Base-by-base conservation (phyloP, 2,113 vertebrate species). In the Salminus brasiliensis region DNA sequence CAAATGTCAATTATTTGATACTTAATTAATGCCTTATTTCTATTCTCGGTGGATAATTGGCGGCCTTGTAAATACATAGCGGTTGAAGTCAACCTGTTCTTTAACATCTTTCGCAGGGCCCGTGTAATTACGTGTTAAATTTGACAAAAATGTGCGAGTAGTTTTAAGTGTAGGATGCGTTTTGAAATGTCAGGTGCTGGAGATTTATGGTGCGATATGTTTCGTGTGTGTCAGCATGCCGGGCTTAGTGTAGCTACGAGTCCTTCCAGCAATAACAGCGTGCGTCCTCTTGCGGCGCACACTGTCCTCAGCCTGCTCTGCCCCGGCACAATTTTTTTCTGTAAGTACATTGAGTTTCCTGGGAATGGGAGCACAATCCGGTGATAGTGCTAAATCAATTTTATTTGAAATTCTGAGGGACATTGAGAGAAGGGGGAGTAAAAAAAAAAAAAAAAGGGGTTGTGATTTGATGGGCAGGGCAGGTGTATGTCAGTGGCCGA, bases 401-500 rank as follows among this genome's bases (percentile, higher is more conserved):
- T 93, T 93, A 93, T 95, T 93, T 89, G 84, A 92, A 91, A 92
- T 96, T 96, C 91, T 94, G 92, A 92, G 94, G 94, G 93, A 94
- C 87, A 89, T 92, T 93, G 94, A 85, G 91, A 89, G 88, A 90
- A 91, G 91, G 91, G 32, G 21, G 66, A 23, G 34, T 55, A 88
- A 55, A 41, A 16, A 41, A 18, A 15, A 36, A 29, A 25, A 32
- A 39, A 39, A 34, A 68, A 39, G 43, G 87, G 87, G 85, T 86
- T 83, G 85, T 84, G 81, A 78, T 81, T 87, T 89, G 88, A 76
- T 34, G 53, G 81, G 30, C 52, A 63, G 52, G 78, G 32, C 89
- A 89, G 91, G 91, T 91, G 91, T 89, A 94, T 93, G 92, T 93
- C 95, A 96, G 95, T 95, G 94, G 94, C 95, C 94, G 95, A 92